Evolutionary conservation across 2,888 invertebrate species (phyloP), one percentile per base, ranked within the genome.

Genomic region (Tetheella fluctuosa): DNA sequence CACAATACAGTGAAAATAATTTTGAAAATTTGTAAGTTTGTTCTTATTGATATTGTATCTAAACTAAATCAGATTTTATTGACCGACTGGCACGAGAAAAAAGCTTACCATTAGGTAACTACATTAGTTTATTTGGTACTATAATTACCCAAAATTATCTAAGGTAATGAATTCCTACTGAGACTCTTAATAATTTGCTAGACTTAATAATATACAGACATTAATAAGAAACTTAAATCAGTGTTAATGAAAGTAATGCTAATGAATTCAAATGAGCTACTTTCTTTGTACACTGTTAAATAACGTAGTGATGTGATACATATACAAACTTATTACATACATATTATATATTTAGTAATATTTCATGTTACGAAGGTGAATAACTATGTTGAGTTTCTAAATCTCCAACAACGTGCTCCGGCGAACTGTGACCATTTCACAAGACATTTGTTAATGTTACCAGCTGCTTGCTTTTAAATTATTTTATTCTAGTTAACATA

Each of bases 401-500:
- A 71, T 73, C 71, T 79, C 73, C 71, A 74, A 79, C 74, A 79
- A 75, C 80, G 77, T 75, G 73, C 69, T 70, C 67, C 74, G 76
- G 34, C 78, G 71, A 71, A 80, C 77, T 84, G 83, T 81, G 76
- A 83, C 81, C 74, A 73, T 84, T 83, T 81, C 77, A 76, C 79
- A 84, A 84, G 67, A 57, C 54, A 65, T 74, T 79, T 73, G 71
- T 68, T 54, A 30, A 69, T 60, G 66, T 70, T 67, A 66, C 63
- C 60, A 61, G 58, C 59, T 69, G 71, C 71, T 70, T 74, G 66
- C n/a, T 13, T 28, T 62, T 59, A 30, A 12, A 48, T 54, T 25
- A 25, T 17, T 28, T 54, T 48, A 54, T 34, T 23, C 37, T 20
- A 20, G 17, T 25, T 52, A 1, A 34, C 6, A 34, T 13, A 34